Evolutionary conservation across 2,888 invertebrate genomes (phyloP).

Genomic region (Andrena chrysosceles): DNA sequence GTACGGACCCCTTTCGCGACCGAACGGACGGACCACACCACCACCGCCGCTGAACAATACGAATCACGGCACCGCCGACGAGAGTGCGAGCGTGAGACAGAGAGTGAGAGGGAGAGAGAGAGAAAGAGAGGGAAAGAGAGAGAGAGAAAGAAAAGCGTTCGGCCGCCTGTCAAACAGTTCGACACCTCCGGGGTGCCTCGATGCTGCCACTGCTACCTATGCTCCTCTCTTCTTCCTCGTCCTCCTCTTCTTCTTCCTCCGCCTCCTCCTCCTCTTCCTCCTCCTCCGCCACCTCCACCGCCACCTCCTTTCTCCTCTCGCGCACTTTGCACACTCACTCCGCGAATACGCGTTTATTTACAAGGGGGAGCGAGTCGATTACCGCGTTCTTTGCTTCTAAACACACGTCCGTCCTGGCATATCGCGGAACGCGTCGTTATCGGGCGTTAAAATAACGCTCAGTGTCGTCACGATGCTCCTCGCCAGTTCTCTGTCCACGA

Average conservation of each 20-base stretch:
- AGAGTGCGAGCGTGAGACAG: conserved; percentile 59
- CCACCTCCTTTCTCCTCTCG: conserved; percentile 61
- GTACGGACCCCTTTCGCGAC: conserved; percentile 28
- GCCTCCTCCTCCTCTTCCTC: conserved; percentile 26
- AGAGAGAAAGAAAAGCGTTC: conserved; percentile 60
- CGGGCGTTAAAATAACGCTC: conserved; percentile 51
- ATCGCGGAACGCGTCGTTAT: conserved; percentile 55
- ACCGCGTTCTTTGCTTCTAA: conserved; percentile 50
- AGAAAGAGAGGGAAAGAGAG: conserved; percentile 2
- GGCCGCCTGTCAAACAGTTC: conserved; percentile 68
- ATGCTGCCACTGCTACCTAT: conserved; percentile 61
- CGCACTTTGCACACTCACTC: conserved; percentile 72
- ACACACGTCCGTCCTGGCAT: conserved; percentile 66
- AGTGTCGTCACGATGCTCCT: conserved; percentile 53
- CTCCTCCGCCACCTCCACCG: conserved; percentile 35
- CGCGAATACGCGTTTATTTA: conserved; percentile 69
- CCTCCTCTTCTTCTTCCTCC: conserved; percentile 41
- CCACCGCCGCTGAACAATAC: conserved; percentile 47
- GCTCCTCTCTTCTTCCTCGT: conserved; percentile 56
- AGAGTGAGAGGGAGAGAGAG: conserved; percentile 69
- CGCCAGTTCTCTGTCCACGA: conserved; percentile 39
- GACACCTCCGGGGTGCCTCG: conserved; percentile 65
- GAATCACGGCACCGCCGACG: conserved; percentile 85
- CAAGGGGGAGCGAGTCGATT: conserved; percentile 61
- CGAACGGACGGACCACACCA: conserved; percentile 36